Evolutionary conservation across 2,797 vertebrate species (phyloP).

Genomic region (Spheniscus humboldti): DNA sequence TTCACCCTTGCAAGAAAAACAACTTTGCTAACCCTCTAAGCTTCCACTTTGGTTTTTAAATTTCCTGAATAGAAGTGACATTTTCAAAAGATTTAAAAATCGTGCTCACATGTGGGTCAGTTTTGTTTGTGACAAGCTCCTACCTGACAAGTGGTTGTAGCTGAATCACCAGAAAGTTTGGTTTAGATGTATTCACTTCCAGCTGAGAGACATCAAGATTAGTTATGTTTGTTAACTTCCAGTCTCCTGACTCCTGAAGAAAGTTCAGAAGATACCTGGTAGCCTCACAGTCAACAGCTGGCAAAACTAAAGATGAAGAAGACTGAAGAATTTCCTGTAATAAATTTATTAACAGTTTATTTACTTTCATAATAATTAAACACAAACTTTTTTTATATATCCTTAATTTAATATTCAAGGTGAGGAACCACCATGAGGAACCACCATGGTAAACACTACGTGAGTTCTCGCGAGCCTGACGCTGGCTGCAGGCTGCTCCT

Average conservation of each 20-base stretch:
- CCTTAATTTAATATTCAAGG: neutral
- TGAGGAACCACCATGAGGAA: neutral
- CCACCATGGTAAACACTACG: neutral
- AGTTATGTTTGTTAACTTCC: constrained; percentile 47
- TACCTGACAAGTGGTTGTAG: constrained; percentile 65
- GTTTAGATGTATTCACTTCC: constrained; percentile 26
- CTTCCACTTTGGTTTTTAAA: neutral
- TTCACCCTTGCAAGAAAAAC: neutral
- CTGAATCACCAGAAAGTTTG: constrained; percentile 60
- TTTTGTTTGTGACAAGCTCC: neutral
- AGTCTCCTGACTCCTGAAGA: constrained; percentile 40
- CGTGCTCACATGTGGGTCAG: neutral
- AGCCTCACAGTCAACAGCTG: constrained; percentile 65
- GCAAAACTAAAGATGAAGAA: constrained; percentile 69
- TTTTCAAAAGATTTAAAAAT: neutral
- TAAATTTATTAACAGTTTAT: neutral
- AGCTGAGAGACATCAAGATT: neutral
- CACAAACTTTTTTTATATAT: neutral
- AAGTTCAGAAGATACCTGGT: constrained; percentile 8
- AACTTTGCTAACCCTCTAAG: neutral
- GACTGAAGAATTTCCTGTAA: constrained; percentile 65
- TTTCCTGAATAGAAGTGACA: neutral
- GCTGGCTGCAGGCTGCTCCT: neutral
- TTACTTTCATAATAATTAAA: constrained; percentile 1
- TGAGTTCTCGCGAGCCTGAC: neutral